Conservation (phyloP, 2,113 vertebrate species). For the Hydropotes inermis region DNA sequence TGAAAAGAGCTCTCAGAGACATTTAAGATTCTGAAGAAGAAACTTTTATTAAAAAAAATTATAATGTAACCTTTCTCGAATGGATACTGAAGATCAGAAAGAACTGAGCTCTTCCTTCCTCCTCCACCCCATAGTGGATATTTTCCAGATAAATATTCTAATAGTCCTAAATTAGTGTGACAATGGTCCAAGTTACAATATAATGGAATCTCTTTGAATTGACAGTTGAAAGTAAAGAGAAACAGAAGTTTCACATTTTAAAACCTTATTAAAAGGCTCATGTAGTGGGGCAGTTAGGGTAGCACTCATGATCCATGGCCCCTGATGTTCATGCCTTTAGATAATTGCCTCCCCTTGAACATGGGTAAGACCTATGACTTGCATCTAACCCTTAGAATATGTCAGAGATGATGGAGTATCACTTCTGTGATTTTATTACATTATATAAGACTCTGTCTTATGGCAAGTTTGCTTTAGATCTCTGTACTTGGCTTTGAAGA, state of each 20-base stretch:
- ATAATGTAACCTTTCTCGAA: not conserved
- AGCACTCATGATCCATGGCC: too few species aligned
- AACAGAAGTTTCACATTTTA: not conserved
- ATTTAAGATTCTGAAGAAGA: not conserved
- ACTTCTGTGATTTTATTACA: not conserved
- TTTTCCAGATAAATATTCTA: not conserved
- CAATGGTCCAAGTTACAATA: not conserved
- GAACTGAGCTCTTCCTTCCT: not conserved
- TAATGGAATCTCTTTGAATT: not conserved
- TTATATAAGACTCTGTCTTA: not conserved
- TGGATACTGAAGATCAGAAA: not conserved
- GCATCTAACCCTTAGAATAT: not conserved
- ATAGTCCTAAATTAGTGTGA: not conserved
- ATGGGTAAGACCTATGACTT: not conserved
- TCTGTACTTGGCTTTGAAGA: not conserved
- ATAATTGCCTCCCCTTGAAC: not conserved
- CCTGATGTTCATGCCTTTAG: not conserved
- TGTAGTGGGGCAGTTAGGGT: not conserved
- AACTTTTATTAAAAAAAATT: not conserved
- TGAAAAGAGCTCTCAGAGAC: conserved; percentile 14
- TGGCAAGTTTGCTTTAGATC: not conserved
- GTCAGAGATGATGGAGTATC: not conserved
- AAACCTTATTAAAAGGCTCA: not conserved
- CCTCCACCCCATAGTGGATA: not conserved
- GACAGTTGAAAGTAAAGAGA: not conserved